Percentiles rank a stretch among this genome's conserved stretches.
phyloP scores from a whole-genome alignment of 2,888 invertebrate genomes.

The Colletes collaris region DNA sequence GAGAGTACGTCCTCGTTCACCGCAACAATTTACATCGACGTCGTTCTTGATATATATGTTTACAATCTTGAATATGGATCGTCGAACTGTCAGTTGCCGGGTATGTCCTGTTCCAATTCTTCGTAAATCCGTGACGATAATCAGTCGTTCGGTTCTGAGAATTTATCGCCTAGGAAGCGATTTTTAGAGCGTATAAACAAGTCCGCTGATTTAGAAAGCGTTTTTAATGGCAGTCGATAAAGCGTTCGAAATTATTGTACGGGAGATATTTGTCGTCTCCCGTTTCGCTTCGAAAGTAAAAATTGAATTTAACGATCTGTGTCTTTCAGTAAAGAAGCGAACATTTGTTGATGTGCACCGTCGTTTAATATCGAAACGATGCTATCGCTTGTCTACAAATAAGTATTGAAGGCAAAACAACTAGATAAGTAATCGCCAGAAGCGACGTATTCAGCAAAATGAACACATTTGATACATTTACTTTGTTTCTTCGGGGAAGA shows the following conservation, averaged over 20 bases:
- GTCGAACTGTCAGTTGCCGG: background rate
- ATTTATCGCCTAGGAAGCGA: slow-evolving; percentile 16
- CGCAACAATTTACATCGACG: background rate
- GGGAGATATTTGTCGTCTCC: too few species aligned
- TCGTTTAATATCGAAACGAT: too few species aligned
- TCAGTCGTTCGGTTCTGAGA: background rate
- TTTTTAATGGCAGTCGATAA: slow-evolving; percentile 15
- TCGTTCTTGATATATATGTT: background rate
- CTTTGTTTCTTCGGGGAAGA: too few species aligned
- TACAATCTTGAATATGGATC: background rate
- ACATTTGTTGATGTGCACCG: too few species aligned
- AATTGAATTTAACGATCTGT: too few species aligned
- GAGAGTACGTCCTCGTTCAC: background rate
- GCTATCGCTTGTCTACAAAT: too few species aligned
- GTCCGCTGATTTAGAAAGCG: slow-evolving; percentile 15
- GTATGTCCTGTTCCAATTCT: slow-evolving; percentile 9
- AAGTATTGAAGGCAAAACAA: too few species aligned
- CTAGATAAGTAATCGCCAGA: too few species aligned
- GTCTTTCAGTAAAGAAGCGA: too few species aligned
- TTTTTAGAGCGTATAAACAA: slow-evolving; percentile 34
- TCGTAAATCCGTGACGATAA: background rate
- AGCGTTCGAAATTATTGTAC: background rate
- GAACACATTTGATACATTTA: too few species aligned
- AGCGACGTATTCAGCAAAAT: too few species aligned
- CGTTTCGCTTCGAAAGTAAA: too few species aligned